Base-by-base conservation (phyloP, 2,113 vertebrate genomes). In the Cyanistes caeruleus region DNA sequence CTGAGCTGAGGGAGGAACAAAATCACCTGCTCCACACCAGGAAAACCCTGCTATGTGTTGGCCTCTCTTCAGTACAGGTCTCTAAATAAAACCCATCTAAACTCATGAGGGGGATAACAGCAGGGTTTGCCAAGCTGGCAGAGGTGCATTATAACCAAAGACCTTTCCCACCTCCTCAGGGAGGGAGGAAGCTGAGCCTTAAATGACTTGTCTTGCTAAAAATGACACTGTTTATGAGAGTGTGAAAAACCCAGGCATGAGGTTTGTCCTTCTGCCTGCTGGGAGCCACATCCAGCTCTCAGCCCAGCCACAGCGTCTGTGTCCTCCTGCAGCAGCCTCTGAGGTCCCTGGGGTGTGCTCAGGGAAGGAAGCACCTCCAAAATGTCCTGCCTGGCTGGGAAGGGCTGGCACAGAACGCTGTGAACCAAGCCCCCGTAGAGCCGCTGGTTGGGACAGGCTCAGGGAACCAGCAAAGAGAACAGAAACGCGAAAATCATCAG, bases 81-180 rank as follows among this genome's bases (percentile, higher is more conserved):
- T 84, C 39, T 87, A 80, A 89, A 74, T 44, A 81, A 93, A 78
- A 13, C 39, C 56, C 22, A 31, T 81, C 43, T 56, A 8, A 93
- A 92, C 55, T 35, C 72, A 70, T 2, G 8, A 46, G 33, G 41
- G 62, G 51, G 23, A 15, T 53, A 62, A 55, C n/a, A 43, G 63
- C 24, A 59, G 27, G 37, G 41, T 25, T 73, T 93, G 88, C 63
- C 13, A 8, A 20, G 28, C 51, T 79, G 70, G 62, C 41, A 80
- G 20, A 15, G 18, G 59, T 91, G 81, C 37, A 60, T 81, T 73
- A 51, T 39, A 85, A 85, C 44, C 12, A 3, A 43, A 87, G 43
- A 58, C 43, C 39, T 80, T 85, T 59, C 70, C 44, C n/a, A 35
- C 15, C 43, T 89, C 75, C 58, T 46, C 27, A 53, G 35, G 22